Base-by-base conservation (phyloP, 1,140 invertebrate genomes). In the Papilio glaucus region DNA sequence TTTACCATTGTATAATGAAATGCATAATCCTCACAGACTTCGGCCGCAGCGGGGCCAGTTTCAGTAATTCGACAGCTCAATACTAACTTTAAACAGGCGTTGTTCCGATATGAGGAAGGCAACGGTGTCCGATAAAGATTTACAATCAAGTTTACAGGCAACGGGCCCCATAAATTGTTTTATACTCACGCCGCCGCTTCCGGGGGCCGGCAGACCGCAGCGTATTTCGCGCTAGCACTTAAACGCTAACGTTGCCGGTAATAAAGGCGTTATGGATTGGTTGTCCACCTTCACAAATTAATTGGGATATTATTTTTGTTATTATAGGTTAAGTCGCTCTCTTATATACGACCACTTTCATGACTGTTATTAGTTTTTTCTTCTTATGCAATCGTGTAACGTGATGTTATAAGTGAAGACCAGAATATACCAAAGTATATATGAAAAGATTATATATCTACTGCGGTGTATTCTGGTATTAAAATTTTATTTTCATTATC, bases 91-190 rank as follows among this genome's bases (percentile, higher is more conserved):
- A 1, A 18, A 26, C n/a, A 29, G 29, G n/a, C 1, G 9, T 6
- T 45, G 24, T 33, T 69, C 9, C 24, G 65, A 49, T 15, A 29
- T 21, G 13, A 21, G 26, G 26, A 65, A 39, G 10, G 37, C 65
- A 42, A 5, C n/a, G 26, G 7, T 24, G 41, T 29, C 41, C 45
- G 67, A 65, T 76, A 68, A n/a, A 79, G 78, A 79, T 77, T 77
- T 79, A 79, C 78, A 77, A 77, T 77, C 53, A 53, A 63, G 62
- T 73, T 72, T 57, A 79, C 76, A 62, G 69, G 26, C 74, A 62
- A 68, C 67, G 57, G 45, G 41, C 61, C 13, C 42, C 75, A 71
- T 79, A 79, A 79, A 77, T 77, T 60, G 65, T 73, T 63, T 62
- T 63, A 75, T 79, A 79, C 49, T 71, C 38, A 67, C 65, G 49